Percentiles rank a stretch among this genome's conserved stretches.
These are phyloP conservation scores for Parthenolecanium corni DNA, from an alignment of 2,888 invertebrate genomes.

Conservation along the genomic window DNA sequence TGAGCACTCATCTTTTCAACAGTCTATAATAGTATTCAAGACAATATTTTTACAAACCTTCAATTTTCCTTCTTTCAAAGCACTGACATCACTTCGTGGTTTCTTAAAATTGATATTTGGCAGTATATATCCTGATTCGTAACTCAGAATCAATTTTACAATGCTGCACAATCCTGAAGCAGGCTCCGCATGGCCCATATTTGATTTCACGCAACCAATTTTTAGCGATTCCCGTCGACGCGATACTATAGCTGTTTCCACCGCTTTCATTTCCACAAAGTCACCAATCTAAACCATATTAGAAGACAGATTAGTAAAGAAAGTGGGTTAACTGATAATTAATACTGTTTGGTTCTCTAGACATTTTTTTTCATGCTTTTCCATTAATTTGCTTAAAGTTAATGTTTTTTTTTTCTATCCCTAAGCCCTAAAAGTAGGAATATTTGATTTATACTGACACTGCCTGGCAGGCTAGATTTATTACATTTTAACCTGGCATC, in stretches of 20 bases:
- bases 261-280: conserved; percentile 32
- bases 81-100: conserved; percentile 33
- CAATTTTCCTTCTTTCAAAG: conserved; percentile 32
- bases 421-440: too few species aligned
- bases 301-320: too few species aligned
- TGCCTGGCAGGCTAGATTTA: too few species aligned
- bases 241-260: conserved; percentile 28
- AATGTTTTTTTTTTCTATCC: too few species aligned
- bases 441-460: too few species aligned
- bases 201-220: conserved; percentile 45
- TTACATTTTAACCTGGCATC: too few species aligned
- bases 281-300: conserved; percentile 31
- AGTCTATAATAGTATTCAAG: too few species aligned
- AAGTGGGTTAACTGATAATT: too few species aligned
- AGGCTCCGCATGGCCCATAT: conserved; percentile 40
- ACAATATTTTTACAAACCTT: conserved; percentile 31
- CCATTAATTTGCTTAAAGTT: too few species aligned
- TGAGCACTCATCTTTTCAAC: too few species aligned
- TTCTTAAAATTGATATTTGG: conserved; percentile 34
- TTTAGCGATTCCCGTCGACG: conserved; percentile 39
- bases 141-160: conserved; percentile 39
- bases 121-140: conserved; percentile 35
- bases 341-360: too few species aligned
- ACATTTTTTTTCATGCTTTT: too few species aligned
- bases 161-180: conserved; percentile 40